Evolutionary conservation across 2,113 vertebrate genomes (phyloP).

Genomic region (Bubo scandiacus): DNA sequence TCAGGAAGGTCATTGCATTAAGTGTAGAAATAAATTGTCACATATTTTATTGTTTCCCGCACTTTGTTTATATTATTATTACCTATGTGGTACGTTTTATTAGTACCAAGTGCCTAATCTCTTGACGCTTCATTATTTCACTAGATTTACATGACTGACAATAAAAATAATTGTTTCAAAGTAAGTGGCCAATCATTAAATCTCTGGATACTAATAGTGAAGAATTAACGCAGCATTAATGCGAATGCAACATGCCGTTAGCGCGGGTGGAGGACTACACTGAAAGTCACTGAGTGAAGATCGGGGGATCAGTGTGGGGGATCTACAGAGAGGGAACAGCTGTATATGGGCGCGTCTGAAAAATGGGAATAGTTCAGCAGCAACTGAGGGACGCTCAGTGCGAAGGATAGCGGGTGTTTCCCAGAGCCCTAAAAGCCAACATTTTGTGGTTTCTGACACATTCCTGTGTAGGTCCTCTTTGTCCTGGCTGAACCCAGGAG

Average conservation of each 20-base stretch:
- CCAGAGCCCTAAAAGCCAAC: neutral
- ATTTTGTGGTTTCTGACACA: neutral
- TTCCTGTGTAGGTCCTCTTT: neutral
- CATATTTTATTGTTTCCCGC: neutral
- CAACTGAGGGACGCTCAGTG: accelerated
- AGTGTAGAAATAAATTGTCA: neutral
- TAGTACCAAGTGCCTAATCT: neutral
- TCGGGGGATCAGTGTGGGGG: neutral
- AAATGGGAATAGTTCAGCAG: neutral
- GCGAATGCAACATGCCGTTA: neutral
- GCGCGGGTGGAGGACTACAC: neutral
- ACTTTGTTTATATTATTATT: neutral
- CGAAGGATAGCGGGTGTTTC: neutral
- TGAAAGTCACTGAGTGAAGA: neutral
- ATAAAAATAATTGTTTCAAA: constrained; percentile 15
- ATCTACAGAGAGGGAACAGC: neutral
- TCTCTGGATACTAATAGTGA: neutral
- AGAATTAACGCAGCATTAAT: neutral
- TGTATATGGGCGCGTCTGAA: neutral
- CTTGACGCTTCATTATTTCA: neutral
- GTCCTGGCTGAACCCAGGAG: neutral
- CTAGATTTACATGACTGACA: neutral
- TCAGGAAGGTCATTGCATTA: neutral
- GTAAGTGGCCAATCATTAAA: neutral
- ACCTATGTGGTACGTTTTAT: neutral